Evolutionary conservation across 2,113 vertebrate genomes (phyloP).

Genomic region (Chionis minor): DNA sequence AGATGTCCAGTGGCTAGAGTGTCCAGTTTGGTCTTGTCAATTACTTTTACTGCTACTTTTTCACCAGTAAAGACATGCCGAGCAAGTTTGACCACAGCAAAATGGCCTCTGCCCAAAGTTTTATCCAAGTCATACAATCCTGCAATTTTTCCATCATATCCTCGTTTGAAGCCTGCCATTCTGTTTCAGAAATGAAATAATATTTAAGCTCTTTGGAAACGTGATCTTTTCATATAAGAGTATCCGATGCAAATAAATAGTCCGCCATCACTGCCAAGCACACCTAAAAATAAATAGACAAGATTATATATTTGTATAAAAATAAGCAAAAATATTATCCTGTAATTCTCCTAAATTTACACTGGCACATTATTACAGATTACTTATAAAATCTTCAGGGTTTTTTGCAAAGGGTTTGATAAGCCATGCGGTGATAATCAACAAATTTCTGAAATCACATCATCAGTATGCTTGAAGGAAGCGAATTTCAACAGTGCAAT

Average conservation of each 20-base stretch:
- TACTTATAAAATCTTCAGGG: neutral
- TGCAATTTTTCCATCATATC: conserved; percentile 97
- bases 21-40: conserved; percentile 98
- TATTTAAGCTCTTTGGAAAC: conserved; percentile 21
- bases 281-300: conserved; percentile 70
- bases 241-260: conserved; percentile 70
- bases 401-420: neutral
- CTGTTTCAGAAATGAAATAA: conserved; percentile 66
- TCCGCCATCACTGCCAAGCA: conserved; percentile 79
- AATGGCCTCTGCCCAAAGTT: conserved; percentile 95
- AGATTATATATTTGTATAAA: neutral
- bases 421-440: neutral
- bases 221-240: conserved; percentile 78
- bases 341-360: neutral
- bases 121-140: conserved; percentile 98
- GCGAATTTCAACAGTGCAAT: neutral
- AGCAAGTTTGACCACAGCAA: conserved; percentile 96
- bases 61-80: conserved; percentile 98
- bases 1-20: conserved; percentile 93
- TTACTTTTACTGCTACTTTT: conserved; percentile 98
- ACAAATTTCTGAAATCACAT: neutral
- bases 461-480: neutral
- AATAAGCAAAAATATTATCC: neutral
- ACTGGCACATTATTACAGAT: neutral
- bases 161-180: conserved; percentile 97